A percentile compares a stretch with the other conserved stretches of the same genome.
These are phyloP conservation scores for Zelostemma sp. DNA, from an alignment of 1,140 invertebrate genomes.

Conservation along the genomic window DNA sequence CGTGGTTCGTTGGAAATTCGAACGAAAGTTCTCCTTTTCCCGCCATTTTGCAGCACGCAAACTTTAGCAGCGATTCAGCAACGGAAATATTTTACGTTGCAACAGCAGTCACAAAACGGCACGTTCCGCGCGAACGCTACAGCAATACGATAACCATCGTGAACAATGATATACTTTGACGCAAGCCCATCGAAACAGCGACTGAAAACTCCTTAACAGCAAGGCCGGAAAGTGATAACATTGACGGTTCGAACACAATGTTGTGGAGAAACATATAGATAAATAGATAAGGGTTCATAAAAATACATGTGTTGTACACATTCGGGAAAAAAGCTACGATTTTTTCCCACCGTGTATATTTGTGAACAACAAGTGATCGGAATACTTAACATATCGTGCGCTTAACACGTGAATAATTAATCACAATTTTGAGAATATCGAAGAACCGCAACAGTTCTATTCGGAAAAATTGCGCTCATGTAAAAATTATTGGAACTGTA, in stretches of 20 bases:
- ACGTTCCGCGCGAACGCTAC: constrained; percentile 22
- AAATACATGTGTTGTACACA: background rate
- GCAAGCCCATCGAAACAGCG: constrained; percentile 41
- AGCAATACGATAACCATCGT: constrained; percentile 28
- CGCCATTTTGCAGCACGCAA: constrained; percentile 11
- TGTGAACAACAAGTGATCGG: background rate
- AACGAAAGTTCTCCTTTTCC: background rate
- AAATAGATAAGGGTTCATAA: background rate
- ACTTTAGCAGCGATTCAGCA: constrained; percentile 24
- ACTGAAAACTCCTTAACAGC: constrained; percentile 24
- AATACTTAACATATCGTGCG: constrained; percentile 30
- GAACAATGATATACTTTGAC: constrained; percentile 27
- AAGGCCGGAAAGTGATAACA: constrained; percentile 33
- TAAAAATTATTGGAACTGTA: too few relatives aligned
- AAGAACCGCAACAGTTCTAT: too few relatives aligned
- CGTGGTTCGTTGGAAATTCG: background rate
- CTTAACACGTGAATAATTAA: constrained; percentile 39
- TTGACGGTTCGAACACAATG: constrained; percentile 26
- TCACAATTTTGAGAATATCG: too few relatives aligned
- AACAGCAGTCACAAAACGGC: constrained; percentile 33
- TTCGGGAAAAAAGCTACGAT: background rate
- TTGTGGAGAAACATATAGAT: constrained; percentile 18
- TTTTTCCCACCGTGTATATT: too few relatives aligned
- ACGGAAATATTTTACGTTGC: constrained; percentile 32
- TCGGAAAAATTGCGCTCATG: too few relatives aligned